Percentiles rank a stretch among this genome's conserved stretches.
Evolutionary conservation across 2,888 invertebrate species (phyloP).

Genomic region (Ornithoptera priamus): DNA sequence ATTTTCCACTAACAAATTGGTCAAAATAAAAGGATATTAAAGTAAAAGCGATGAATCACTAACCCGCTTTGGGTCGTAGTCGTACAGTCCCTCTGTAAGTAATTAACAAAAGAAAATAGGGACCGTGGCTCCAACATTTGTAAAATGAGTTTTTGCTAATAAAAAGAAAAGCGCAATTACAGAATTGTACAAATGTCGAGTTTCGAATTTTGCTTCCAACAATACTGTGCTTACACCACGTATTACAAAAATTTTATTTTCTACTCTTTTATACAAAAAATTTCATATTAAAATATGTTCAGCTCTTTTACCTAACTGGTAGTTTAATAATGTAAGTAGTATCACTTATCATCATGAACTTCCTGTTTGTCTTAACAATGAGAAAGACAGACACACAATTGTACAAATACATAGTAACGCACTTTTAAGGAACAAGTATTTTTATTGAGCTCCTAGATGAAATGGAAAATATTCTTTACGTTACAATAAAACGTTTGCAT

Average conservation of each 20-base stretch:
- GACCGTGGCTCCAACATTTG: slow-evolving; percentile 7
- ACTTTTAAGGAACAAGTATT: not conserved
- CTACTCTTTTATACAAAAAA: no score
- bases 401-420: no score
- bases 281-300: no score
- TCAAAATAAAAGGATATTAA: not conserved
- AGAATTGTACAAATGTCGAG: slow-evolving; percentile 14
- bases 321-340: no score
- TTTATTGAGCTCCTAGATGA: not conserved
- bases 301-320: no score
- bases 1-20: no score
- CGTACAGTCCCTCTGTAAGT: slow-evolving; percentile 7
- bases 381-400: no score
- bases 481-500: slow-evolving; percentile 17
- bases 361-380: no score
- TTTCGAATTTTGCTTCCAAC: not conserved
- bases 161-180: slow-evolving; percentile 17
- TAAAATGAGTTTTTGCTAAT: slow-evolving; percentile 21
- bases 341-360: no score
- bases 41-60: not conserved
- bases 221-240: no score
- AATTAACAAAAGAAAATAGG: slow-evolving; percentile 24
- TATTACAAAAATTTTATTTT: no score
- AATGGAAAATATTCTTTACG: slow-evolving; percentile 10
- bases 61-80: not conserved